Base-by-base conservation (phyloP, 2,797 vertebrate genomes). In the Spinus olivaceus region DNA sequence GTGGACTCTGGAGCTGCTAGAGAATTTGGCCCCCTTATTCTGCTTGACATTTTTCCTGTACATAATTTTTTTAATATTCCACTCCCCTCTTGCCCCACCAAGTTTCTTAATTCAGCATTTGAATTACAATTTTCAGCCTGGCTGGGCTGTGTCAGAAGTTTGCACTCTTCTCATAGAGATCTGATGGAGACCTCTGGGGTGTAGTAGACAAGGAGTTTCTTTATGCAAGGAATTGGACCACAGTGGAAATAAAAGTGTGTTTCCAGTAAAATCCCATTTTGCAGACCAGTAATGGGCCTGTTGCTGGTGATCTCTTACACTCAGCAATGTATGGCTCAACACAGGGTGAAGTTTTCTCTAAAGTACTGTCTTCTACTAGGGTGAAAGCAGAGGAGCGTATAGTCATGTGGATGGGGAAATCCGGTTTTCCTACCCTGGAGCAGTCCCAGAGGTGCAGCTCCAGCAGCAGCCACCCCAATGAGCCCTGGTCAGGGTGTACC, bases 261-360 rank as follows among this genome's bases (percentile, higher is more conserved):
- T 96, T 94, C 47, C 73, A 88, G 74, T 82, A 81, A 95, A 91
- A 65, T 93, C 50, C 44, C 50, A 64, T 79, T 60, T 67, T 86
- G 10, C 28, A 69, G 30, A 42, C 39, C 37, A 61, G 39, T 15
- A 59, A 47, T 22, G 14, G 4, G 8, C 41, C 37, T 64, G 2
- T 49, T 57, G 30, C 53, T 87, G 56, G 16, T 71, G 42, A 37
- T 32, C 7, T 60, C 23, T 42, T 35, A 12, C 16, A 23, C 10
- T 13, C 23, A 8, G 22, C 32, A 54, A n/a, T 4, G 3, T 25
- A 12, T 49, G 23, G 56, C 39, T 92, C 15, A 41, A 50, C 10
- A 27, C 3, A 30, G 9, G 4, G 8, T 53, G 22, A 60, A 8
- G 32, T 72, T 66, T 76, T 61, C 27, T 32, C 69, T 61, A 53